A percentile compares a stretch with the other conserved stretches of the same genome.
These are phyloP conservation scores for Hymenochirus boettgeri DNA, from an alignment of 2,113 vertebrate genomes.

Conservation along the genomic window DNA sequence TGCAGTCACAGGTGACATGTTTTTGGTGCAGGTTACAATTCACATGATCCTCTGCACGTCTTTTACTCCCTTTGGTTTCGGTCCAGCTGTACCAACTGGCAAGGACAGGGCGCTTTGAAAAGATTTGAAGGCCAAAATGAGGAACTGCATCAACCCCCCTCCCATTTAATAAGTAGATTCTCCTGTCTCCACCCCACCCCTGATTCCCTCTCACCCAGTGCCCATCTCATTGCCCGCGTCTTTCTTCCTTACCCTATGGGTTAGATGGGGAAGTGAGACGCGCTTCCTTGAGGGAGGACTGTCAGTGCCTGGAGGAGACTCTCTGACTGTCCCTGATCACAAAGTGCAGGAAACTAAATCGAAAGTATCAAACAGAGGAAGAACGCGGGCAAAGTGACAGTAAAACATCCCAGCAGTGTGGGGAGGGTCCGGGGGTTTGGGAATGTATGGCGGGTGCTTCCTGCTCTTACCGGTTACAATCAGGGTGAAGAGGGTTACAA, in stretches of 20 bases:
- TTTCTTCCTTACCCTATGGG: slow-evolving; percentile 6
- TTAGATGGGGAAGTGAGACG: slow-evolving; percentile 27
- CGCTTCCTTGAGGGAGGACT: slow-evolving; percentile 39
- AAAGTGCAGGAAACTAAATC: slow-evolving; percentile 7
- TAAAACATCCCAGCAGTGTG: neutral
- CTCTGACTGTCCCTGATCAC: slow-evolving; percentile 47
- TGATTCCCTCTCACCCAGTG: no score
- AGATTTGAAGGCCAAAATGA: no score
- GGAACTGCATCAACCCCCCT: no score
- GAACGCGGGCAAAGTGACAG: neutral
- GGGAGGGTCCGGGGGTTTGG: neutral
- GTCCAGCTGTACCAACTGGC: no score
- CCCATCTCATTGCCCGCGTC: neutral
- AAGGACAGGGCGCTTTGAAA: no score
- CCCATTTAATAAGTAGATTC: no score
- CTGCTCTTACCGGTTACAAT: neutral
- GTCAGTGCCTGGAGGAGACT: slow-evolving; percentile 42
- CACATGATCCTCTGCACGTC: no score
- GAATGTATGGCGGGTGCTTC: neutral
- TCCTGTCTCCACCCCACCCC: no score
- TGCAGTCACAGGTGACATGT: no score
- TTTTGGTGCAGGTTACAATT: no score
- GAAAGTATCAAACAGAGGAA: neutral
- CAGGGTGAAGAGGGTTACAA: slow-evolving; percentile 38
- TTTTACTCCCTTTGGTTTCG: no score